Conservation (phyloP, 2,888 invertebrate species). For the Cephus nigrinus region DNA sequence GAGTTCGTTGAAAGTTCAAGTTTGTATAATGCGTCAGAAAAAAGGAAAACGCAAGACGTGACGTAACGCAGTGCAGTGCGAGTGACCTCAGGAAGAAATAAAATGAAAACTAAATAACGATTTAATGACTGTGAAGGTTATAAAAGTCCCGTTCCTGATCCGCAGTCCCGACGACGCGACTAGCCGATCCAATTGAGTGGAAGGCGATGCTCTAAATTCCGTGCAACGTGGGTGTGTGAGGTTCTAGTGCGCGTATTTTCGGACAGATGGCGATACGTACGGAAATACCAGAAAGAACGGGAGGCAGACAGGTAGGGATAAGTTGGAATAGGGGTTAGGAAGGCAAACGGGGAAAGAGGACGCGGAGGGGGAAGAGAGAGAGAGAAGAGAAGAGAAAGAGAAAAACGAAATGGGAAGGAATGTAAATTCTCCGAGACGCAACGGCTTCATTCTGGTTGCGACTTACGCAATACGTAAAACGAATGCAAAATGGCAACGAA, state of each 20-base stretch:
- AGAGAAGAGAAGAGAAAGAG: no score
- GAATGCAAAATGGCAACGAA: background rate
- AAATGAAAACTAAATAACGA: background rate
- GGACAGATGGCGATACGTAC: background rate
- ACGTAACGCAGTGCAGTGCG: background rate
- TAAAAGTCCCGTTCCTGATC: background rate
- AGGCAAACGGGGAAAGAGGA: background rate
- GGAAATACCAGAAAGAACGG: background rate
- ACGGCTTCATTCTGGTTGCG: background rate
- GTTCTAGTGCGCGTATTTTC: background rate
- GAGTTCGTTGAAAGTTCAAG: background rate
- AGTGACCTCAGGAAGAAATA: background rate
- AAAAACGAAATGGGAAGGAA: background rate
- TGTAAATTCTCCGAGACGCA: background rate
- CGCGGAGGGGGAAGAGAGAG: no score
- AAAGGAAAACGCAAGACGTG: background rate
- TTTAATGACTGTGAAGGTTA: background rate
- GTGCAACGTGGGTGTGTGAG: conserved; percentile 12
- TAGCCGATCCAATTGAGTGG: conserved; percentile 7
- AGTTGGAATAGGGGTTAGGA: background rate
- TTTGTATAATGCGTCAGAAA: background rate
- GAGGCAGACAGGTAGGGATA: background rate
- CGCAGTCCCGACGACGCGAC: background rate
- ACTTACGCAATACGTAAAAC: background rate
- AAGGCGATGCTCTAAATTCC: conserved; percentile 9